Base-by-base conservation (phyloP, 2,888 invertebrate genomes). In the Myathropa florea region DNA sequence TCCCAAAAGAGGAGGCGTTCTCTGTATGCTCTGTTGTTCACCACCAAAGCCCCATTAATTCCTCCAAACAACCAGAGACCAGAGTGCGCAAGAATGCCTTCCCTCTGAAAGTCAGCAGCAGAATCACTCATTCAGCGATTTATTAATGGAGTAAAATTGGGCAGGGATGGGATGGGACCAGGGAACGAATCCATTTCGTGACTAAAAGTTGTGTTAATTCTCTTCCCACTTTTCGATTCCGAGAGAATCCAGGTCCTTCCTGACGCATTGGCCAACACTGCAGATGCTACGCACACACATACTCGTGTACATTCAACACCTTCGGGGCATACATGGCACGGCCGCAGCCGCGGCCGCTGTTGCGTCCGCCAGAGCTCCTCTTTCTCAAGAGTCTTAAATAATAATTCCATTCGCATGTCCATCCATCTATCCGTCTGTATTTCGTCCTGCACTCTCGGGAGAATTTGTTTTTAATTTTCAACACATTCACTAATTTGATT, bases 391-490 rank as follows among this genome's bases (percentile, higher is more conserved):
- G 88, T 87, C 85, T 86, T 88, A 88, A 89, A 88, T 88, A 82
- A 89, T 83, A 89, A 88, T 88, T 88, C 71, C 87, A 87, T 85
- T 85, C 82, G 86, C 88, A 83, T 86, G 88, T 83, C 79, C 88
- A 88, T 87, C 86, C 82, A 86, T 88, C 86, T 78, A 81, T 86
- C 76, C 87, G 75, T 87, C 77, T 61, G 71, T 67, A 72, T 70
- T 76, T 72, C 84, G 83, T 83, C 75, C 46, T 67, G 80, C 82
- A 84, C 87, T 68, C 85, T 82, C 59, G 65, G 39, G 90, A 91
- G 92, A 92, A 92, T 92, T 92, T 92, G 92, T 92, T 92, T 92
- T 92, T 92, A 92, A 92, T 92, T 92, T 92, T 92, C 92, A 92
- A 92, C 92, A 92, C 92, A 92, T 92, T 92, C 92, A 90, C 92